These are phyloP conservation scores for Opisthocomus hoazin DNA, from an alignment of 2,113 vertebrate species.

Conservation along the genomic window DNA sequence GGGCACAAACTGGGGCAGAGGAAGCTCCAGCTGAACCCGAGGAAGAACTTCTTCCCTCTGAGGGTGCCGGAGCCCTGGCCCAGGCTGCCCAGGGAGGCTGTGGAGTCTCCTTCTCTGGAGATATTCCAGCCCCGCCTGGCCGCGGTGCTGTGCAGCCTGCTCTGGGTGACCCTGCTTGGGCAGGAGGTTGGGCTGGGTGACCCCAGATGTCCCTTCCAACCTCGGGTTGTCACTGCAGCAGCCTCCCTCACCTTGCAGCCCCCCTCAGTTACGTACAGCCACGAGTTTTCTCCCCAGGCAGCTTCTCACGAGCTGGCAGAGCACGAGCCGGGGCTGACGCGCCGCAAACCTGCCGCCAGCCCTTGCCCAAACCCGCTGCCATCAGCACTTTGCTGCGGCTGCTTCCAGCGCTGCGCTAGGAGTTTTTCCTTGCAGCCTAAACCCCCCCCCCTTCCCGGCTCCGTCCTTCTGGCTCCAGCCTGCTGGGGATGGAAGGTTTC, in stretches of 20 bases:
- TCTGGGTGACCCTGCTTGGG: too few species aligned
- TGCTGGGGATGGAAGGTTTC: conserved; percentile 31
- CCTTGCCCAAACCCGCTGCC: not conserved
- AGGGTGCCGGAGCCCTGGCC: too few species aligned
- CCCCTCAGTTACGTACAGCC: too few species aligned
- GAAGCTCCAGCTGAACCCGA: too few species aligned
- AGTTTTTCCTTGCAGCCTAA: not conserved
- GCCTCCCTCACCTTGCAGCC: not conserved
- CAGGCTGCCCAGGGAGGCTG: too few species aligned
- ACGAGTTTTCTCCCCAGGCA: not conserved
- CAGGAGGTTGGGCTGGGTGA: too few species aligned
- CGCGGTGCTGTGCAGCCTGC: too few species aligned
- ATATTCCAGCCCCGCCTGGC: too few species aligned
- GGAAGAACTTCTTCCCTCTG: too few species aligned
- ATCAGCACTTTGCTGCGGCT: conserved; percentile 32
- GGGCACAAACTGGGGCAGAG: too few species aligned
- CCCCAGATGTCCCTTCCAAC: too few species aligned
- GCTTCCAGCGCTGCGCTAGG: not conserved
- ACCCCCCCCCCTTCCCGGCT: not conserved
- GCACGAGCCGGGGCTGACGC: not conserved
- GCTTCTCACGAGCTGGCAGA: not conserved
- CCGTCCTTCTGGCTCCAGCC: conserved; percentile 39
- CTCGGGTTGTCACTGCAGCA: rapidly evolving
- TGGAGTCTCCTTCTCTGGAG: too few species aligned
- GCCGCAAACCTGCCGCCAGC: not conserved